Evolutionary conservation across 2,113 vertebrate species (phyloP), one percentile per base, ranked within the genome.

Genomic region (Plestiodon gilberti): DNA sequence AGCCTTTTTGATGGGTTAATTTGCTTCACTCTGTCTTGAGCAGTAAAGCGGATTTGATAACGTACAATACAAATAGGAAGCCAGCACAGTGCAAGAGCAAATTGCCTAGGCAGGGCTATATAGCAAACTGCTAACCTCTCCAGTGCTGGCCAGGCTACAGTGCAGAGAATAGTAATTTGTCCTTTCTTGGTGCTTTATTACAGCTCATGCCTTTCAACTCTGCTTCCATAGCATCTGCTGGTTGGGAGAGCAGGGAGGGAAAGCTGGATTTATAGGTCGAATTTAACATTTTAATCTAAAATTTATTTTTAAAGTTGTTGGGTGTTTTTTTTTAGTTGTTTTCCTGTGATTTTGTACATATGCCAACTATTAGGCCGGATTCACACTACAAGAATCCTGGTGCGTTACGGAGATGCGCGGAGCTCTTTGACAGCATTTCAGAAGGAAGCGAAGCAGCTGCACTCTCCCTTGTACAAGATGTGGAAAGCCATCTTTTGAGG

Each of bases 1-100:
- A 79, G 76, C 35, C 28, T 71, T 85, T 79, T 43, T 15, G 67
- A 62, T 71, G 76, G 65, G 70, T 70, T 81, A 67, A 74, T 86
- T 73, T 62, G 30, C 40, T 38, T 33, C 22, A 30, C 6, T n/a
- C 57, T 75, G 57, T 75, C 57, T 71, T 61, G 65, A 52, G 77
- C 35, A 23, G 52, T 35, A 61, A 17, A 85, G 78, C 64, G 18
- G 22, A 65, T 35, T 52, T 75, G 40, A 55, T 65, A 52, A 75
- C 69, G 18, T 74, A 57, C 57, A 74, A 15, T 64, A 74, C 80
- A 81, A 74, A 86, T 48, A 48, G 67, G 48, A 71, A 43, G 23
- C 57, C 40, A 65, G 57, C 69, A 74, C 74, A 65, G 30, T 17
- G 70, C 43, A 6, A 23, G 48, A 18, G 23, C 70, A 87, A 67